These are phyloP conservation scores for Leguminivora glycinivorella DNA, from an alignment of 1,140 invertebrate genomes.

Conservation along the genomic window DNA sequence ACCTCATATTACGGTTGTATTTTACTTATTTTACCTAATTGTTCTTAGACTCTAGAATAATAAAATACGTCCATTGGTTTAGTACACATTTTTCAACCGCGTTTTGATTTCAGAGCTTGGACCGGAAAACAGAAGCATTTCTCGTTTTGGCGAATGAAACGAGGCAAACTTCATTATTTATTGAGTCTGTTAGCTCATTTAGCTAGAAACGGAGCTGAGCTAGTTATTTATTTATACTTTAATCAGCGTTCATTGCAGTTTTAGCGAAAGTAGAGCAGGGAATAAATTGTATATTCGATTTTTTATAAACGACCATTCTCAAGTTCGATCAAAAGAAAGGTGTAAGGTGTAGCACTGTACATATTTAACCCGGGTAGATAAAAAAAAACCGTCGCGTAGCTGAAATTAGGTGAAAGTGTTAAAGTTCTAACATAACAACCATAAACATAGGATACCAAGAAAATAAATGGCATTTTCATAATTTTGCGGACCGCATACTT, in stretches of 20 bases:
- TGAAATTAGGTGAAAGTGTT: no score
- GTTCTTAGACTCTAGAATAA: no score
- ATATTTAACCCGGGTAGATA: no score
- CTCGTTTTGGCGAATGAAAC: not conserved
- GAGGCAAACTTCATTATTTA: not conserved
- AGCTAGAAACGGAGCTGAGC: not conserved
- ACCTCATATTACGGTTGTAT: no score
- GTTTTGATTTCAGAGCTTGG: not conserved
- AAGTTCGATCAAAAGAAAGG: no score
- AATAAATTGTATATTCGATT: not conserved
- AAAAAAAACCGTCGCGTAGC: no score
- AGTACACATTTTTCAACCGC: not conserved
- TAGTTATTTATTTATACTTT: not conserved
- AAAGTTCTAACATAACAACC: no score
- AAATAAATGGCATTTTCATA: no score
- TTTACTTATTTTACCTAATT: no score
- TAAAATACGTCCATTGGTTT: not conserved
- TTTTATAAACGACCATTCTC: not conserved
- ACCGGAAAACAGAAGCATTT: not conserved
- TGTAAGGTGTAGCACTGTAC: no score
- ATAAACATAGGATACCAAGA: no score
- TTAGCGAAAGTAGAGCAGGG: not conserved
- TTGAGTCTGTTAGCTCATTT: not conserved
- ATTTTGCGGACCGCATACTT: no score
- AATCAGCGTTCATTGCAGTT: not conserved